Evolutionary conservation across 1,140 invertebrate species (phyloP), one percentile per base, ranked within the genome.

Genomic region (Formica selysi): DNA sequence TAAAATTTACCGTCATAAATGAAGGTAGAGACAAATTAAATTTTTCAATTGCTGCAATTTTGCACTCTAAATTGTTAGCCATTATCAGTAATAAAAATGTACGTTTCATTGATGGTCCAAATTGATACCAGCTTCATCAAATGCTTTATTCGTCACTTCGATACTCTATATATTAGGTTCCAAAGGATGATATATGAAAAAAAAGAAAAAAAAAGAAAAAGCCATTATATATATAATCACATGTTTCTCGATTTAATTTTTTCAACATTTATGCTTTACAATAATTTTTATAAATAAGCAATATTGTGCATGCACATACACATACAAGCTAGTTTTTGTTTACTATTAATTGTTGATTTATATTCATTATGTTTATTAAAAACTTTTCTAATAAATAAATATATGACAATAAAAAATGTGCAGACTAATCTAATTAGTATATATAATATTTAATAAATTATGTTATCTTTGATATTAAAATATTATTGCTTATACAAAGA

Each of bases 11-110:
- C 88, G 85, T 87, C 89, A 83, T 89, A 10, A 92, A 89, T 0
- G 87, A 89, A 32, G 88, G 85, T 26, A 92, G 22, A 29, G 87
- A 90, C 11, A 92, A 29, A 22, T 92, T 80, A 16, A 92, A 70
- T 13, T 65, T 87, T 22, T 62, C 62, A 57, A 88, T 51, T 3
- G 67, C 67, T 1, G 83, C 65, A 11, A 92, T 57, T 80, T 73
- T 83, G 29, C 91, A 91, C 16, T 90, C 85, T 7, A 92, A 6
- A 38, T 87, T 86, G 4, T 87, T 88, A 26, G 79, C 16, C n/a
- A 86, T 32, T 22, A 80, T 84, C 13, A 92, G 85, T 6, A 78
- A 86, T 1, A 51, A 5, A 19, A 88, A 79, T 19, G 8, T 79
- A 16, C 51, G 68, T 71, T 76, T 78, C 2, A 80, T 67, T 3